Percentiles rank a stretch among this genome's conserved stretches.
Evolutionary conservation across 2,888 invertebrate species (phyloP).

Genomic region (Automeris io): DNA sequence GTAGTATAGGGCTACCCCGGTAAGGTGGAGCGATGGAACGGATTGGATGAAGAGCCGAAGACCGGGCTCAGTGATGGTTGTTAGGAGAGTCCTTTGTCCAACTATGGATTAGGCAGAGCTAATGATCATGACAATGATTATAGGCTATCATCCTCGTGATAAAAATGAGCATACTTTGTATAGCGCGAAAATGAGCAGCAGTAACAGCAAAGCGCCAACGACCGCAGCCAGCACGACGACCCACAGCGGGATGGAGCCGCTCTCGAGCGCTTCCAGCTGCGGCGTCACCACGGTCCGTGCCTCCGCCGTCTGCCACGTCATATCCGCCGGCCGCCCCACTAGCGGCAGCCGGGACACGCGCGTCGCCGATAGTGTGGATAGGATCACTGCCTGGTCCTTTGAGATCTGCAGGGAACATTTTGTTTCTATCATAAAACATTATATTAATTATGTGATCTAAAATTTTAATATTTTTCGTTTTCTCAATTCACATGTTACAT

Average conservation of each 20-base stretch:
- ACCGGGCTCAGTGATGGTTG: no score
- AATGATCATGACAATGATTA: no score
- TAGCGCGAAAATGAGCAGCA: constrained; percentile 85
- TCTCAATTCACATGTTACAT: no score
- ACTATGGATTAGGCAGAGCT: no score
- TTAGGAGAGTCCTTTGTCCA: no score
- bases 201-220: constrained; percentile 86
- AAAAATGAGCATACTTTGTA: constrained; percentile 82
- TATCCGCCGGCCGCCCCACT: constrained; percentile 79
- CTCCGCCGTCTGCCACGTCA: constrained; percentile 80
- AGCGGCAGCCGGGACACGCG: constrained; percentile 85
- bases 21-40: no score
- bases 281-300: constrained; percentile 85
- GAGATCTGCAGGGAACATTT: constrained; percentile 44
- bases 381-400: constrained; percentile 72
- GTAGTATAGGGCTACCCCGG: no score
- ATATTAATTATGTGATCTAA: no score
- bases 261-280: constrained; percentile 79
- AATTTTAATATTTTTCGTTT: no score
- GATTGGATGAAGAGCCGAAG: no score
- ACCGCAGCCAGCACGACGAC: constrained; percentile 90
- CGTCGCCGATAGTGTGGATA: constrained; percentile 86
- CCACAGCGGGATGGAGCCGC: constrained; percentile 88
- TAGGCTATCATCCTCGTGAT: no score
- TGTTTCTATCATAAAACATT: constrained; percentile 20